phyloP scores from a whole-genome alignment of 2,113 vertebrate species.

The Bufo bufo region DNA sequence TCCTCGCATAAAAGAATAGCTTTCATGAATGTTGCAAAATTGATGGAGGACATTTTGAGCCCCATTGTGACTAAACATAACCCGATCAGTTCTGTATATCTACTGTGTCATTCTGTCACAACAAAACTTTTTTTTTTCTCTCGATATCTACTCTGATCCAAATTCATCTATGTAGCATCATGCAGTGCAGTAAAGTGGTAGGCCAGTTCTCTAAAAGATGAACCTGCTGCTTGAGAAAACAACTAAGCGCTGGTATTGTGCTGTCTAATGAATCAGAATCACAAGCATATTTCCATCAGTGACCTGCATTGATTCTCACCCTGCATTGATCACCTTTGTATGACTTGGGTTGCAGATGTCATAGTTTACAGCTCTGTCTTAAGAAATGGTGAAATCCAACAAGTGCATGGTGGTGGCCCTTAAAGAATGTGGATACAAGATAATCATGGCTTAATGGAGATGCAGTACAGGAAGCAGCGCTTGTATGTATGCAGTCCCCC shows the following conservation, averaged over 20 bases:
- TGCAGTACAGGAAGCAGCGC: conserved; percentile 30
- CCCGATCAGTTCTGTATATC: too few species aligned
- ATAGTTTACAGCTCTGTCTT: background rate
- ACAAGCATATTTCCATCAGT: background rate
- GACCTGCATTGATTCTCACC: background rate
- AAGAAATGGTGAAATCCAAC: background rate
- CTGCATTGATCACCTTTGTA: background rate
- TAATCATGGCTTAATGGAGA: background rate
- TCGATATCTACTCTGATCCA: background rate
- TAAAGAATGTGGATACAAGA: background rate
- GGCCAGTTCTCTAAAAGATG: background rate
- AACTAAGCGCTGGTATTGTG: background rate
- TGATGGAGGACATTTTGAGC: too few species aligned
- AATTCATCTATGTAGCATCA: background rate
- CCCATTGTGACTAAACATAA: too few species aligned
- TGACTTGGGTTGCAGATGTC: background rate
- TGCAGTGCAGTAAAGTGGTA: background rate
- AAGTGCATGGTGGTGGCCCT: background rate
- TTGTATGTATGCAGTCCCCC: background rate
- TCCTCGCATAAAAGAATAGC: too few species aligned
- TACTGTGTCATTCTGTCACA: too few species aligned
- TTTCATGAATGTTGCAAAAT: too few species aligned
- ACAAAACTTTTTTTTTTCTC: background rate
- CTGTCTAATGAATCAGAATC: background rate
- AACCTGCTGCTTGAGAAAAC: background rate